Percentiles rank a stretch among this genome's conserved stretches.
phyloP scores from a whole-genome alignment of 2,797 vertebrate genomes.

The Xyrichtys novacula region DNA sequence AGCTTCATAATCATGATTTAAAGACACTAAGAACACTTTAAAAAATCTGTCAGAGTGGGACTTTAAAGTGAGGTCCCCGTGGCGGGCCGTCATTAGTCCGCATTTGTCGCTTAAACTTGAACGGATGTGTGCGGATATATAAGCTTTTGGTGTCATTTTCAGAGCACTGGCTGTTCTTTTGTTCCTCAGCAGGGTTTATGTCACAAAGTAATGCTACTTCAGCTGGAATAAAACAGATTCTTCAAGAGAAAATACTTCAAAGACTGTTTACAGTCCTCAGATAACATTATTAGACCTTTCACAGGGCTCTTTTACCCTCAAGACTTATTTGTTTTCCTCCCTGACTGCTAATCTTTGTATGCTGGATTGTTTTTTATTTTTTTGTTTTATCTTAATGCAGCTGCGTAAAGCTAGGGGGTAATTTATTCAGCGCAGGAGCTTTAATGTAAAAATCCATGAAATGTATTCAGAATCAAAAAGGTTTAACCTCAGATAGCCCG shows the following conservation, averaged over 20 bases:
- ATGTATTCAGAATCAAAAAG: slow-evolving; percentile 20
- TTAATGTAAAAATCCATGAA: slow-evolving; percentile 3
- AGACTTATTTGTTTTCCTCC: background rate
- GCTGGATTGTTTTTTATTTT: background rate
- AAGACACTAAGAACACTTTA: too few relatives aligned
- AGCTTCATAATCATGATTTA: too few relatives aligned
- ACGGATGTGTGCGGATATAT: too few relatives aligned
- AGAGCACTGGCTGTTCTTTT: slow-evolving; percentile 1
- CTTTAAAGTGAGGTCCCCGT: slow-evolving; percentile 10
- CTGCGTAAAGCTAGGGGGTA: background rate
- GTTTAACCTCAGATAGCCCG: slow-evolving; percentile 19
- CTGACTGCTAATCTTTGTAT: slow-evolving; percentile 2
- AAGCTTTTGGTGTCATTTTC: slow-evolving; percentile 1
- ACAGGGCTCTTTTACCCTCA: slow-evolving; percentile 2
- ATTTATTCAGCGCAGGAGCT: slow-evolving; percentile 26
- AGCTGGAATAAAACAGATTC: slow-evolving; percentile 10
- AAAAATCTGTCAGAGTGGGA: too few relatives aligned
- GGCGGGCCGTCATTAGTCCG: background rate
- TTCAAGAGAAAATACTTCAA: slow-evolving; percentile 10
- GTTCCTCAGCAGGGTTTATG: slow-evolving; percentile 22
- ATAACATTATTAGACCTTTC: slow-evolving; percentile 19
- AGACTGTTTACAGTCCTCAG: slow-evolving; percentile 18
- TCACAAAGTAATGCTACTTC: slow-evolving; percentile 11
- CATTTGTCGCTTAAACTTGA: slow-evolving; percentile 17
- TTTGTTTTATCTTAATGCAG: slow-evolving; percentile 14